Evolutionary conservation across 2,888 invertebrate species (phyloP).

Genomic region (Meta bourneti): DNA sequence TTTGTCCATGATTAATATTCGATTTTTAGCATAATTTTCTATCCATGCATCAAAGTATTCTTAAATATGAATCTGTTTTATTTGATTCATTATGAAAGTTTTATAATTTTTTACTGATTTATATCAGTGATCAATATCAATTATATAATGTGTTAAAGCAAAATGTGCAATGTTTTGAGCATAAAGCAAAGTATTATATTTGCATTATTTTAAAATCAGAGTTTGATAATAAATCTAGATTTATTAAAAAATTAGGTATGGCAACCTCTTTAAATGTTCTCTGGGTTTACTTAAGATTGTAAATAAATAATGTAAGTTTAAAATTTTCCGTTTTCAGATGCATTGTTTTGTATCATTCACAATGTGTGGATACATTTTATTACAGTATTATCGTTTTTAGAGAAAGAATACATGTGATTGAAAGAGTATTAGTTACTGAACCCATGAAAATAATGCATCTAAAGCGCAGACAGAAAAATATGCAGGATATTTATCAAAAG

Average conservation of each 20-base stretch:
- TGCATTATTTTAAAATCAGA: too few species aligned
- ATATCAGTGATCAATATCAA: too few species aligned
- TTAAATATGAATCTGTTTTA: too few species aligned
- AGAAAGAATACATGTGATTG: slow-evolving; percentile 88
- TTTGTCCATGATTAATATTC: not conserved
- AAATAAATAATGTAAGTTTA: not conserved
- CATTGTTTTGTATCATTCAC: not conserved
- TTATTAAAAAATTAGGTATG: too few species aligned
- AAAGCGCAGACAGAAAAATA: slow-evolving; percentile 80
- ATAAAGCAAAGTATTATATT: too few species aligned
- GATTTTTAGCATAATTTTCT: not conserved
- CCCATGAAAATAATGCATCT: slow-evolving; percentile 87
- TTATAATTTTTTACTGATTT: too few species aligned
- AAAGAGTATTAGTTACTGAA: slow-evolving; percentile 88
- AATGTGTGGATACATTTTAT: not conserved
- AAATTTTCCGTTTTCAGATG: not conserved
- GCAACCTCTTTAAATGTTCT: too few species aligned
- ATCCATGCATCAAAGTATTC: too few species aligned
- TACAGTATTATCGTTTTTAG: slow-evolving; percentile 79
- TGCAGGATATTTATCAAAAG: slow-evolving; percentile 80
- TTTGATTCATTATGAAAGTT: too few species aligned
- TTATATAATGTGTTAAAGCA: too few species aligned
- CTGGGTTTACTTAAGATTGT: not conserved
- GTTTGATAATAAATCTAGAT: too few species aligned
- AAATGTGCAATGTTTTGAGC: too few species aligned